These are phyloP conservation scores for Tetraodon nigroviridis DNA, from an alignment of 2,113 vertebrate species.

Conservation along the genomic window DNA sequence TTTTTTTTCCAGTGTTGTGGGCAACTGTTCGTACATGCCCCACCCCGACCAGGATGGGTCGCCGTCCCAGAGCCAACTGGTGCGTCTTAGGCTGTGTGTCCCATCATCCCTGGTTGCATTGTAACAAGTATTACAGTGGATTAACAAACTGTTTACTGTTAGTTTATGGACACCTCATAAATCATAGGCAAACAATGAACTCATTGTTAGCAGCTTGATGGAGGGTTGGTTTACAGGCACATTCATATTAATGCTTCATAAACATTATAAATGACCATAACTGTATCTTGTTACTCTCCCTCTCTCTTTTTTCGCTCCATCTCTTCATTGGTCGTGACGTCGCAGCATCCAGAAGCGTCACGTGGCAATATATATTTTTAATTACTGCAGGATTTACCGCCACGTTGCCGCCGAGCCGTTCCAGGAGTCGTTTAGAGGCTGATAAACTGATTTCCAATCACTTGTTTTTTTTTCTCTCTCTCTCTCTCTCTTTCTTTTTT, in stretches of 20 bases:
- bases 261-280: slow-evolving; percentile 61
- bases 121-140: slow-evolving; percentile 62
- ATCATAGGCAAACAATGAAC: slow-evolving; percentile 60
- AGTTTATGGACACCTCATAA: slow-evolving; percentile 62
- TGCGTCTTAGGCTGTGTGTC: slow-evolving; percentile 30
- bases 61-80: slow-evolving; percentile 50
- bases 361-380: slow-evolving; percentile 19
- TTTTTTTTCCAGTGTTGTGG: slow-evolving; percentile 59
- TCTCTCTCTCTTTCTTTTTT: slow-evolving; percentile 40
- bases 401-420: slow-evolving; percentile 21
- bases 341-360: slow-evolving; percentile 42
- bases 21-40: slow-evolving; percentile 68
- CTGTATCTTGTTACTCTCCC: slow-evolving; percentile 11
- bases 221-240: slow-evolving; percentile 58
- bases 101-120: slow-evolving; percentile 46
- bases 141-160: slow-evolving; percentile 67
- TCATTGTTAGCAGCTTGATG: slow-evolving; percentile 55
- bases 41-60: slow-evolving; percentile 56
- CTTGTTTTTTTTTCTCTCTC: slow-evolving; percentile 29
- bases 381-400: slow-evolving; percentile 31
- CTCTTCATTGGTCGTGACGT: slow-evolving; percentile 28
- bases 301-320: neutral
- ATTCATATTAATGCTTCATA: slow-evolving; percentile 66
- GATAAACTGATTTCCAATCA: slow-evolving; percentile 42
- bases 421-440: slow-evolving; percentile 34